phyloP scores from a whole-genome alignment of 1,140 invertebrate species.

The Whitmania pigra region DNA sequence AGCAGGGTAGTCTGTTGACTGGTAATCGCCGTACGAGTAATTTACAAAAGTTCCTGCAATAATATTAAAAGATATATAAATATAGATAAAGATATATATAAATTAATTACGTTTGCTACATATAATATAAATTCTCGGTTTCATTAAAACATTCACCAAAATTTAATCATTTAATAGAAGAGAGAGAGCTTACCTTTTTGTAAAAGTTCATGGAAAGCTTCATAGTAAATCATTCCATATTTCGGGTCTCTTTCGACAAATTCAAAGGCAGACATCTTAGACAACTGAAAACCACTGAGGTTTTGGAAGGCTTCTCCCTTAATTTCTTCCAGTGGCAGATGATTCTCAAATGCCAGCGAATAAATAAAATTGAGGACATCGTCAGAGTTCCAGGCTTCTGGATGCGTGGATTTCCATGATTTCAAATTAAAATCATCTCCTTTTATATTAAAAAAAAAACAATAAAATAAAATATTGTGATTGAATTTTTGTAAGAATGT shows the following conservation, averaged over 20 bases:
- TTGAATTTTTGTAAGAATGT: too few species aligned
- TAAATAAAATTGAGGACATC: conserved; percentile 13
- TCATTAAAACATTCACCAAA: too few species aligned
- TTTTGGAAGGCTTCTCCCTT: conserved; percentile 11
- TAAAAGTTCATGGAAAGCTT: neutral
- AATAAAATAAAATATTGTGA: too few species aligned
- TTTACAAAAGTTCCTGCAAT: too few species aligned
- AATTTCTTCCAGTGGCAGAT: too few species aligned
- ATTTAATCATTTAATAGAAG: too few species aligned
- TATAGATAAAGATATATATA: too few species aligned
- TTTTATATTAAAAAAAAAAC: neutral
- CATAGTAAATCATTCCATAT: neutral
- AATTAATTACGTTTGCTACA: too few species aligned
- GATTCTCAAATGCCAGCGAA: neutral
- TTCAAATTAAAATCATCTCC: conserved; percentile 1
- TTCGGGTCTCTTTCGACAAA: conserved; percentile 6
- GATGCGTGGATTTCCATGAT: conserved; percentile 5
- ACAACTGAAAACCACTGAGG: neutral
- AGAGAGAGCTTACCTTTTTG: conserved; percentile 5
- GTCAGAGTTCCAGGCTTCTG: conserved; percentile 7
- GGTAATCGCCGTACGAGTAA: too few species aligned
- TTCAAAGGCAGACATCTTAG: neutral
- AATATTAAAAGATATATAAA: too few species aligned
- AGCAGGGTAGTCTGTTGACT: too few species aligned
- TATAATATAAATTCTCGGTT: too few species aligned